Evolutionary conservation across 2,113 vertebrate species (phyloP).

Genomic region (Poecilia latipinna): DNA sequence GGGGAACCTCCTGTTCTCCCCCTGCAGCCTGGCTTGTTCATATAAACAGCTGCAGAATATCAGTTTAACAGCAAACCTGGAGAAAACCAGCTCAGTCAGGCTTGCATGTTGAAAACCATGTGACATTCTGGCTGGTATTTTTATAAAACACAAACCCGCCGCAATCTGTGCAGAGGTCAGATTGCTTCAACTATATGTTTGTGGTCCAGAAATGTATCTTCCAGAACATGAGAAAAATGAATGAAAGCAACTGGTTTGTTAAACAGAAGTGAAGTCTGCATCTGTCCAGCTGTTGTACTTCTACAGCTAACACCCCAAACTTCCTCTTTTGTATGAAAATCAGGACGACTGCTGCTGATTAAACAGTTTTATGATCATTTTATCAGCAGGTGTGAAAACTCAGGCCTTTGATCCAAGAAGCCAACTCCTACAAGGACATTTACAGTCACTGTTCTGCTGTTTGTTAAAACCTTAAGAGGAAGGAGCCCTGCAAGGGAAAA

Average conservation of each 20-base stretch:
- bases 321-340: not conserved
- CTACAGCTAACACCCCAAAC: not conserved
- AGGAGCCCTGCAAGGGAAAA: not conserved
- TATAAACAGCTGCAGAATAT: not conserved
- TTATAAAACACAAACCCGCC: not conserved
- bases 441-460: not conserved
- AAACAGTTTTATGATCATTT: not conserved
- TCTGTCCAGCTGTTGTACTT: not conserved
- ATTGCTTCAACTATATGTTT: not conserved
- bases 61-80: not conserved
- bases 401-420: not conserved
- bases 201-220: not conserved
- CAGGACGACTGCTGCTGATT: not conserved
- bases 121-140: not conserved
- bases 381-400: not conserved
- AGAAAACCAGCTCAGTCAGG: too few species aligned
- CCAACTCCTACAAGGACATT: not conserved
- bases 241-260: not conserved
- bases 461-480: not conserved
- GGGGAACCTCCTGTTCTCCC: too few species aligned
- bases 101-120: not conserved
- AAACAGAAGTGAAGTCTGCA: not conserved
- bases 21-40: not conserved
- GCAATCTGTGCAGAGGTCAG: too few species aligned
- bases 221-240: not conserved